A percentile compares a stretch with the other conserved stretches of the same genome.
These are phyloP conservation scores for Drosophila birchii DNA, from an alignment of 2,888 invertebrate species.

Conservation along the genomic window DNA sequence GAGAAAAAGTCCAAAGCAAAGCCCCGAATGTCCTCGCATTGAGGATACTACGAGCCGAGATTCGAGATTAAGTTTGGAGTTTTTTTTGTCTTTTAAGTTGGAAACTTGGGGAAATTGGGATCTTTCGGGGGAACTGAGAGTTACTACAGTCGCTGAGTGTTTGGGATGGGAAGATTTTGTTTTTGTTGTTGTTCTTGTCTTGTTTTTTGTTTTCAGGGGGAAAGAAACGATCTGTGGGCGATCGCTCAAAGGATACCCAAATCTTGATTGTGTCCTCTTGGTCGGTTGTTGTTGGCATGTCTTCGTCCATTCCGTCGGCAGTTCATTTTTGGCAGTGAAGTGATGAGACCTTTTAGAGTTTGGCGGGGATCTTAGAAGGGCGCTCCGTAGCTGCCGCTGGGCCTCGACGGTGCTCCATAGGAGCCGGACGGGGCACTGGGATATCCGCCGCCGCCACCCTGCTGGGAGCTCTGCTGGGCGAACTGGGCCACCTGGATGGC, in stretches of 20 bases:
- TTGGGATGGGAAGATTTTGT: slow-evolving; percentile 11
- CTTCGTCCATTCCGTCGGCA: slow-evolving; percentile 59
- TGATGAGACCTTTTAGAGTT: slow-evolving; percentile 27
- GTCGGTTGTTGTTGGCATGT: slow-evolving; percentile 46
- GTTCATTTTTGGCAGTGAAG: slow-evolving; percentile 73
- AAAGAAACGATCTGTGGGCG: slow-evolving; percentile 22
- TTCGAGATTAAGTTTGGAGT: slow-evolving; percentile 40
- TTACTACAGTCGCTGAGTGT: slow-evolving; percentile 70
- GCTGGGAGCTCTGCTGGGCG: slow-evolving; percentile 88
- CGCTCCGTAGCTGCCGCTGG: slow-evolving; percentile 90
- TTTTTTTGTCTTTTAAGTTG: slow-evolving; percentile 40
- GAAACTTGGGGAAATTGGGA: slow-evolving; percentile 33
- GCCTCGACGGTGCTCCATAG: slow-evolving; percentile 87
- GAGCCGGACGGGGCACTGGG: slow-evolving; percentile 86
- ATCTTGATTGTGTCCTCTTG: slow-evolving; percentile 46
- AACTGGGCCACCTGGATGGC: slow-evolving; percentile 95
- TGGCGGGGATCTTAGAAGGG: slow-evolving; percentile 78
- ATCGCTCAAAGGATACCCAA: slow-evolving; percentile 49
- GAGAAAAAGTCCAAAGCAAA: slow-evolving; percentile 39
- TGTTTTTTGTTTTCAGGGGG: slow-evolving; percentile 4
- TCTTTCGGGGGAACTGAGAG: slow-evolving; percentile 18
- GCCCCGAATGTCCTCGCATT: slow-evolving; percentile 48
- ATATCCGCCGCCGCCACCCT: slow-evolving; percentile 84
- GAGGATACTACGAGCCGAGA: slow-evolving; percentile 6
- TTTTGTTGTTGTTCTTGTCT: too few species aligned